A percentile compares a stretch with the other conserved stretches of the same genome.
These are phyloP conservation scores for Sphyrna mokarran DNA, from an alignment of 2,113 vertebrate genomes.

Conservation along the genomic window DNA sequence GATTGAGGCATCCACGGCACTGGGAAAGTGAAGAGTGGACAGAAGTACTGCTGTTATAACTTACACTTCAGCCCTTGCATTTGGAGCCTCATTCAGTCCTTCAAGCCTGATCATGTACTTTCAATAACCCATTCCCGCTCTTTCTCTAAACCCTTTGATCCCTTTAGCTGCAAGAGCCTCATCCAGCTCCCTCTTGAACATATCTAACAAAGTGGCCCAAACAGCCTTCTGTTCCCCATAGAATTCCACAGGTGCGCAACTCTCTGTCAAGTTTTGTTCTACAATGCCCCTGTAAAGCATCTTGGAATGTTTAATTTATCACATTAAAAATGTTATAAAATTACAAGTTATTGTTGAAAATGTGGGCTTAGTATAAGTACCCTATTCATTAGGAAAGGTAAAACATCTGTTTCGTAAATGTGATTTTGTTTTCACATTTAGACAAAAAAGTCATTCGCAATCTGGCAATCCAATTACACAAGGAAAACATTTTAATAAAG, in stretches of 20 bases:
- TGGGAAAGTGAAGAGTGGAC: not conserved
- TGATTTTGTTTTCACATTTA: not conserved
- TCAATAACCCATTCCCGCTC: no score
- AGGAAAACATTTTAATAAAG: not conserved
- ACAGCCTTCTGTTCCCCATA: no score
- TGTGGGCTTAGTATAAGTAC: not conserved
- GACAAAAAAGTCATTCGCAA: not conserved
- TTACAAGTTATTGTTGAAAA: not conserved
- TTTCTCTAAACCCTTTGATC: no score
- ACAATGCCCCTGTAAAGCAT: not conserved
- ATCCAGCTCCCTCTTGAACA: no score
- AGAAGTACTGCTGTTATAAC: not conserved
- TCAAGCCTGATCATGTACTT: no score
- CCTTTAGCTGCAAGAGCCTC: no score
- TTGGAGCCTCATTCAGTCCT: not conserved
- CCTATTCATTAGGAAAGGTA: not conserved
- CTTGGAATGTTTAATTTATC: not conserved
- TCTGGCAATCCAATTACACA: not conserved
- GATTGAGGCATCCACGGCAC: not conserved
- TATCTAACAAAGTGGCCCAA: no score
- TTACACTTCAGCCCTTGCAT: not conserved
- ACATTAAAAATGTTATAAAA: not conserved
- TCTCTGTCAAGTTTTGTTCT: not conserved
- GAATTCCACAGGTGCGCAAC: no score
- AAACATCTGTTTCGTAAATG: conserved; percentile 10